Evolutionary conservation across 2,888 invertebrate species (phyloP).

Genomic region (Therioaphis trifolii): DNA sequence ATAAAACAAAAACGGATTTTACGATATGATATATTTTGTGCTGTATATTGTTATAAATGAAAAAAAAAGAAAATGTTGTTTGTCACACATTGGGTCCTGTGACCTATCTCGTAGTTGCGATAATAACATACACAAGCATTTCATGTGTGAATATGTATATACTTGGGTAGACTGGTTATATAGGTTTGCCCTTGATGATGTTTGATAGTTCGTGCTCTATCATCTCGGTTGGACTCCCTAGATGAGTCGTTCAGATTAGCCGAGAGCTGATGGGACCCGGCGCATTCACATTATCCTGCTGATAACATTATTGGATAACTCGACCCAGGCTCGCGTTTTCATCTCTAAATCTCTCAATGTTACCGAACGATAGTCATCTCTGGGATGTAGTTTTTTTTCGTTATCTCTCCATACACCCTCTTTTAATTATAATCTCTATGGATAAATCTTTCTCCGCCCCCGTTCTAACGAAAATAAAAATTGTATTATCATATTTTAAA

Average conservation of each 20-base stretch:
- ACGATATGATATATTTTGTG: conserved; percentile 33
- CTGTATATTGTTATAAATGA: conserved; percentile 24
- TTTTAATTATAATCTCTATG: conserved; percentile 54
- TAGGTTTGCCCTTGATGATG: conserved; percentile 61
- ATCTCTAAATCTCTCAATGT: conserved; percentile 55
- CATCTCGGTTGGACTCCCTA: conserved; percentile 61
- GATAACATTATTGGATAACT: conserved; percentile 59
- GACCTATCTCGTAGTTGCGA: conserved; percentile 54
- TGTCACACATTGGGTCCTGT: conserved; percentile 53
- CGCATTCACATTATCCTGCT: conserved; percentile 61
- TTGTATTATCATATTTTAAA: not conserved
- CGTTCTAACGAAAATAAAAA: conserved; percentile 34
- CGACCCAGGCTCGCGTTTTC: conserved; percentile 48
- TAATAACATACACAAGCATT: conserved; percentile 43
- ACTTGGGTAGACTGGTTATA: conserved; percentile 52
- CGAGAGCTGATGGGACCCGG: conserved; percentile 47
- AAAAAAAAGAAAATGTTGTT: conserved; percentile 39
- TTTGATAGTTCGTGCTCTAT: conserved; percentile 62
- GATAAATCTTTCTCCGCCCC: conserved; percentile 38
- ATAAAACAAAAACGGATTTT: conserved; percentile 35
- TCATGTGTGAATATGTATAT: not conserved
- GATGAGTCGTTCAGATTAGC: conserved; percentile 59
- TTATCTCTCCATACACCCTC: conserved; percentile 58
- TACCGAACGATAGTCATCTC: conserved; percentile 56
- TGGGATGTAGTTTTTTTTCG: conserved; percentile 40